phyloP scores from a whole-genome alignment of 2,113 vertebrate genomes.

The Nymphicus hollandicus region DNA sequence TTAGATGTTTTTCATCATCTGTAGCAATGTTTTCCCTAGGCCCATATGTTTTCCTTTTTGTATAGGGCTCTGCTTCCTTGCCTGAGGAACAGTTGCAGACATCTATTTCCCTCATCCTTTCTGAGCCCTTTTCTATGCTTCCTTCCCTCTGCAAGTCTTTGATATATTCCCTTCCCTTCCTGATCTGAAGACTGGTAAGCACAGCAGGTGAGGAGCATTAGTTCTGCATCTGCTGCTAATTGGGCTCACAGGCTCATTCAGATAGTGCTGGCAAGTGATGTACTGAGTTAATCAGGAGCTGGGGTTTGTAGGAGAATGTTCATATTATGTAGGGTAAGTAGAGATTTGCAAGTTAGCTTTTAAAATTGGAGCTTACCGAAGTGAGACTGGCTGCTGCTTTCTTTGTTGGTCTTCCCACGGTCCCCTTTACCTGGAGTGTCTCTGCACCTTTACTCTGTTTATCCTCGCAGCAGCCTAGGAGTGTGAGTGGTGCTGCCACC shows the following conservation, averaged over 20 bases:
- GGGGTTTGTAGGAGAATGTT: slow-evolving; percentile 39
- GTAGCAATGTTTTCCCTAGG: slow-evolving; percentile 20
- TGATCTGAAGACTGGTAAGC: slow-evolving; percentile 61
- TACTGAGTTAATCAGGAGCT: slow-evolving; percentile 57
- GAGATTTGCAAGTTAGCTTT: slow-evolving; percentile 53
- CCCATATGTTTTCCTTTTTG: slow-evolving; percentile 14
- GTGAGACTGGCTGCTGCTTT: neutral
- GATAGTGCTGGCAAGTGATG: slow-evolving; percentile 36
- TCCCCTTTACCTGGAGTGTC: neutral
- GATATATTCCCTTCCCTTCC: slow-evolving; percentile 68
- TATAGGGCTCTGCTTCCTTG: slow-evolving; percentile 39
- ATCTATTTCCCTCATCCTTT: slow-evolving; percentile 56
- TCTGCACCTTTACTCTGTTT: neutral
- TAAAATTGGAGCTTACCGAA: slow-evolving; percentile 4
- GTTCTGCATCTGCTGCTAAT: slow-evolving; percentile 67
- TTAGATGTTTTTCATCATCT: slow-evolving; percentile 17
- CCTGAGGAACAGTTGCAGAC: slow-evolving; percentile 47
- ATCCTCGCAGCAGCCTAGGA: neutral
- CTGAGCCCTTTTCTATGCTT: slow-evolving; percentile 57
- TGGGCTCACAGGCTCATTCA: slow-evolving; percentile 64
- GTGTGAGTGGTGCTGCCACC: rapidly evolving
- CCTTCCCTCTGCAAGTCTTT: slow-evolving; percentile 37
- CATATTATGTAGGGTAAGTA: slow-evolving; percentile 55
- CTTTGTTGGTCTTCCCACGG: neutral
- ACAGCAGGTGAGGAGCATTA: slow-evolving; percentile 65